Conservation (phyloP, 1,140 invertebrate genomes). For the Neodiprion pinetum region DNA sequence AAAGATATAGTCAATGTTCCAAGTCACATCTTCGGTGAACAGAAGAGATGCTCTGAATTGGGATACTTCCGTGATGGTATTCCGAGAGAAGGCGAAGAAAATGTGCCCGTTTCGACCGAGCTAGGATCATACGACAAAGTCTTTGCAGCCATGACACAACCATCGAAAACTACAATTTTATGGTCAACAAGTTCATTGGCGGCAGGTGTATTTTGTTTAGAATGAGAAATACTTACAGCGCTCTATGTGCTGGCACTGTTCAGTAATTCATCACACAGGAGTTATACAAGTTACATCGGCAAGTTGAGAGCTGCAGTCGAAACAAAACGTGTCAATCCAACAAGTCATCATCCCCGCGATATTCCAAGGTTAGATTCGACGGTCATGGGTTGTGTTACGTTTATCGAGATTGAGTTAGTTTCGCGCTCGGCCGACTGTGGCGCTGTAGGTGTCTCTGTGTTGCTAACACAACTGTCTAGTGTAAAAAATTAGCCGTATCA, state of each 20-base stretch:
- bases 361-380: too few species aligned
- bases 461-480: too few species aligned
- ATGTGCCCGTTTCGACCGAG: conserved; percentile 8
- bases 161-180: neutral
- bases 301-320: neutral
- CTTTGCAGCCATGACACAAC: conserved; percentile 10
- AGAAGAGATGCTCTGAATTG: conserved; percentile 19
- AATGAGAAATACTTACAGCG: conserved; percentile 36
- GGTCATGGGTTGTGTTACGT: too few species aligned
- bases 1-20: conserved; percentile 26
- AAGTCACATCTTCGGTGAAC: conserved; percentile 33
- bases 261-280: conserved; percentile 36
- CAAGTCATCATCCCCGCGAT: too few species aligned
- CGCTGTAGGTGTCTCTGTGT: too few species aligned
- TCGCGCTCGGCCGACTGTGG: too few species aligned
- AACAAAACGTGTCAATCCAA: neutral
- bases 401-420: too few species aligned
- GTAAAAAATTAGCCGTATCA: too few species aligned
- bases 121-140: neutral
- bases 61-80: conserved; percentile 9
- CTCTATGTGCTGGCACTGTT: conserved; percentile 34
- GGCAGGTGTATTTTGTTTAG: conserved; percentile 49
- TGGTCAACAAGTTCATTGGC: conserved; percentile 41
- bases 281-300: neutral
- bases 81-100: conserved; percentile 8